Percentiles rank a stretch among this genome's conserved stretches.
phyloP scores from a whole-genome alignment of 2,888 invertebrate genomes.

The Periphyllus acericola region DNA sequence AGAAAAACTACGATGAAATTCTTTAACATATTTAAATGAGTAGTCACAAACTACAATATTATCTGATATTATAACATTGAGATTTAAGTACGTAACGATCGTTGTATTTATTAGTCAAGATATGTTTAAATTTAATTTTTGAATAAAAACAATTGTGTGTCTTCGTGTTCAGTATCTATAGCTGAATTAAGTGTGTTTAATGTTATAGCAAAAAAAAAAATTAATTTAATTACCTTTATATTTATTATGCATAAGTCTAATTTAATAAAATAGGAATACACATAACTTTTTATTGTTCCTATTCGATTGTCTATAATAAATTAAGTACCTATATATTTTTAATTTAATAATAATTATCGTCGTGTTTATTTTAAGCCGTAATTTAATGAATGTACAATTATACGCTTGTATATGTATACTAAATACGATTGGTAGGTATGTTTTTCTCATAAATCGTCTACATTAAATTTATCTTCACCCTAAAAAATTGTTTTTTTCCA shows the following conservation, averaged over 20 bases:
- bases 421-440: not conserved
- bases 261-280: slow-evolving; percentile 19
- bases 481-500: not conserved
- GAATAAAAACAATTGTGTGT: not conserved
- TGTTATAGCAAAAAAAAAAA: not conserved
- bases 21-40: not conserved
- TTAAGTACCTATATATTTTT: not conserved
- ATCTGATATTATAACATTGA: not conserved
- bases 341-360: not conserved
- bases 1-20: not conserved
- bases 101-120: not conserved
- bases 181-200: not conserved
- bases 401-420: not conserved
- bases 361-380: not conserved
- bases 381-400: not conserved
- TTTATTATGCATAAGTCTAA: not conserved
- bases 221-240: slow-evolving; percentile 17
- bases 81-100: not conserved
- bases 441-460: not conserved
- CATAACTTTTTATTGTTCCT: slow-evolving; percentile 42
- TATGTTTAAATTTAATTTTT: not conserved
- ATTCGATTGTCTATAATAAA: slow-evolving; percentile 32
- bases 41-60: not conserved
- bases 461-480: not conserved
- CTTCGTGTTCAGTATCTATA: not conserved